Evolutionary conservation across 2,113 vertebrate genomes (phyloP).

Genomic region (Aptenodytes patagonicus): DNA sequence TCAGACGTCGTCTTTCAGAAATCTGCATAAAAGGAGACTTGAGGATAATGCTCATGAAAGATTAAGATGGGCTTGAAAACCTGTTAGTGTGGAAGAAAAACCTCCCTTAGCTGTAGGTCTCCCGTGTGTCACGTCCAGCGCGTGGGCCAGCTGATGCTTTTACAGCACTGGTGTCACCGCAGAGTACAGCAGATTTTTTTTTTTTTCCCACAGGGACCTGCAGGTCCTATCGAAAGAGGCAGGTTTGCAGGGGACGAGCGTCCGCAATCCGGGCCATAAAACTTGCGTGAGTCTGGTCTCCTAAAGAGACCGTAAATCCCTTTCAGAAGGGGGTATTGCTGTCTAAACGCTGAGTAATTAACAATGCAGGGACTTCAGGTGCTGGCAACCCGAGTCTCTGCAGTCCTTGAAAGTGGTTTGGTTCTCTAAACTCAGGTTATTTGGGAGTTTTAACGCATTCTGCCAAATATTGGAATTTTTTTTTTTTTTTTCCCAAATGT

Average conservation of each 20-base stretch:
- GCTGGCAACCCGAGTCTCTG: neutral
- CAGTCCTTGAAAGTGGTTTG: neutral
- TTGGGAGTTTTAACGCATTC: neutral
- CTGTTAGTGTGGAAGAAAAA: neutral
- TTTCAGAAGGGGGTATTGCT: accelerated
- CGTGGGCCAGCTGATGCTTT: accelerated
- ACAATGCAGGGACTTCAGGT: neutral
- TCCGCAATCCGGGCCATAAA: accelerated
- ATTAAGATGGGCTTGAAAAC: slow-evolving; percentile 6
- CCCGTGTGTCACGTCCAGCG: accelerated
- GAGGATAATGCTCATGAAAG: neutral
- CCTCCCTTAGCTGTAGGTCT: neutral
- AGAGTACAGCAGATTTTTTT: neutral
- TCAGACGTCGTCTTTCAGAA: neutral
- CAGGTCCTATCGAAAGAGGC: accelerated
- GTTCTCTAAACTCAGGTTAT: neutral
- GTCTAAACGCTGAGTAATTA: neutral
- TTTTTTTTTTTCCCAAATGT: accelerated
- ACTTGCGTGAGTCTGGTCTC: neutral
- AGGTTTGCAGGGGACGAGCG: neutral
- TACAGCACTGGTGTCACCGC: neutral
- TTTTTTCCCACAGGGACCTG: neutral
- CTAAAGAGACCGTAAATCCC: neutral
- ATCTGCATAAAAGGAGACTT: neutral
- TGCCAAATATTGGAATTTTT: accelerated